Conservation (phyloP, 2,113 vertebrate genomes). For the Pleuronectes platessa region DNA sequence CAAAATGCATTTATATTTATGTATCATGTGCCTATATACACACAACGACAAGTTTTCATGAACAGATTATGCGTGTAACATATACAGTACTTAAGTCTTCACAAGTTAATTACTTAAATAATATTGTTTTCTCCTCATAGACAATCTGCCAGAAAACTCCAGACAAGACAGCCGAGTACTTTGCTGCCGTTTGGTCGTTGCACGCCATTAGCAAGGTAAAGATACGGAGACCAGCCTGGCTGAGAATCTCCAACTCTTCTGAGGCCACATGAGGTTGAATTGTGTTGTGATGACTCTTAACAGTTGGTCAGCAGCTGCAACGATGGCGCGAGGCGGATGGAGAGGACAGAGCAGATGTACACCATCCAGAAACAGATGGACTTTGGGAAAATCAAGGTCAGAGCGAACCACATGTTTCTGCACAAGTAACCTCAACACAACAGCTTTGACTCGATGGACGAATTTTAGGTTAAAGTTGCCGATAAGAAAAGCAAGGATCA, state of each 20-base stretch:
- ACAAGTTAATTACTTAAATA: neutral
- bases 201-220: slow-evolving; percentile 95
- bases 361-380: slow-evolving; percentile 95
- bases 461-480: neutral
- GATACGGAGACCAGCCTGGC: neutral
- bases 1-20: neutral
- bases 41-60: neutral
- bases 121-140: slow-evolving; percentile 70
- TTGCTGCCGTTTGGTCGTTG: slow-evolving; percentile 86
- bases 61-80: neutral
- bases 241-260: neutral
- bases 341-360: slow-evolving; percentile 95
- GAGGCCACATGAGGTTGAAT: neutral
- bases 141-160: slow-evolving; percentile 92
- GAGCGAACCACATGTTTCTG: neutral
- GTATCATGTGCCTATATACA: neutral
- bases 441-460: neutral
- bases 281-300: slow-evolving; percentile 1
- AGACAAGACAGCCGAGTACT: slow-evolving; percentile 75
- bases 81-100: neutral
- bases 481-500: neutral
- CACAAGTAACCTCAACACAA: neutral
- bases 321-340: slow-evolving; percentile 92
- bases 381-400: slow-evolving; percentile 95
- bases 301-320: slow-evolving; percentile 94